Conservation (phyloP, 1,140 invertebrate species). For the Atta cephalotes region DNA sequence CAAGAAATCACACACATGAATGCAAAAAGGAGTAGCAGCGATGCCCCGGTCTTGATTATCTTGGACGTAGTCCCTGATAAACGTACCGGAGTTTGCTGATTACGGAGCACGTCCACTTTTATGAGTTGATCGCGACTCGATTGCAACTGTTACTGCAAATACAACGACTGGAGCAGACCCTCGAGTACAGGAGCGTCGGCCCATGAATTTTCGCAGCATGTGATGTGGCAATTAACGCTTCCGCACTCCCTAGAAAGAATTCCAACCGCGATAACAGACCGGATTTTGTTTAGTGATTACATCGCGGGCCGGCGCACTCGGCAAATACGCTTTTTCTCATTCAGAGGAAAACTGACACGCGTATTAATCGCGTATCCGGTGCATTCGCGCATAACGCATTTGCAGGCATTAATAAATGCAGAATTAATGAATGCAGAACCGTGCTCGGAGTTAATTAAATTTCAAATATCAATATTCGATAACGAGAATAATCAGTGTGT, state of each 20-base stretch:
- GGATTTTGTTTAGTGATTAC: constrained; percentile 13
- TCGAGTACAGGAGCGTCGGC: constrained; percentile 5
- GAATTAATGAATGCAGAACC: constrained; percentile 11
- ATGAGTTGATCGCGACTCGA: constrained; percentile 15
- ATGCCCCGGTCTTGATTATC: not conserved
- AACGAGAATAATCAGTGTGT: constrained; percentile 1
- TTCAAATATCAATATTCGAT: constrained; percentile 36
- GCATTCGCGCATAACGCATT: constrained; percentile 39
- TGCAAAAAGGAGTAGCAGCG: not conserved
- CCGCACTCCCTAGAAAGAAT: constrained; percentile 32
- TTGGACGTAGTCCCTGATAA: not conserved
- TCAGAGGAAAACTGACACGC: not conserved
- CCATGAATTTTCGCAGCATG: not conserved
- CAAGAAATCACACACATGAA: constrained; percentile 25
- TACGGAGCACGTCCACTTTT: constrained; percentile 20
- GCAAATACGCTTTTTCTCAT: constrained; percentile 18
- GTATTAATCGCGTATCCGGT: constrained; percentile 19
- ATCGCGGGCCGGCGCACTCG: constrained; percentile 2
- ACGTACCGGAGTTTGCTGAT: not conserved
- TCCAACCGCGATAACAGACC: constrained; percentile 49
- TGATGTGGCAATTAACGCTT: constrained; percentile 52
- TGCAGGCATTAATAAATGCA: constrained; percentile 45
- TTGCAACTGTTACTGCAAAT: not conserved
- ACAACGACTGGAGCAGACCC: not conserved
- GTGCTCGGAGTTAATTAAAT: constrained; percentile 12